Base-by-base conservation (phyloP, 2,888 invertebrate species). In the Spicauda simplicius region DNA sequence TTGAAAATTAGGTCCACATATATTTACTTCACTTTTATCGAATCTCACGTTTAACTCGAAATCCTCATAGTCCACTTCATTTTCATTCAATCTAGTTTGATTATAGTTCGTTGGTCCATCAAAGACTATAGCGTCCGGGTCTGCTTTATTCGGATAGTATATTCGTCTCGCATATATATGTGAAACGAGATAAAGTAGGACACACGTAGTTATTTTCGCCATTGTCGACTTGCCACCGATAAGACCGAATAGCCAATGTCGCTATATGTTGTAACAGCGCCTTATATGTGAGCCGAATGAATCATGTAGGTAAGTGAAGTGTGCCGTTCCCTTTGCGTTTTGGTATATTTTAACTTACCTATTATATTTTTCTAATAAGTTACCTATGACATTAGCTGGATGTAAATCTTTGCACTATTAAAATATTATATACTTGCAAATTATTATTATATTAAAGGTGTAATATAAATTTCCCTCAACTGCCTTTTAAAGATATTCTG, bases 21-120 rank as follows among this genome's bases (percentile, higher is more conserved):
- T 37, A 41, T 52, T 50, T 19, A 71, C 62, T 6, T 61, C 66
- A 12, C 33, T 69, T 60, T 37, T 59, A 2, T 37, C 30, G 7
- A 75, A 73, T 2, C 82, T 72, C 7, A 74, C 69, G n/a, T 78
- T 74, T 20, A 78, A 64, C 2, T 75, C 74, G 25, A 78, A 76
- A 65, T 79, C 72, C 56, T 77, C 77, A 11, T 78, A 77, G 0
- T 76, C 75, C 3, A 82, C 76, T 58, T 81, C 77, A 41, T 80
- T 80, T 16, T 75, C 72, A 0, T 71, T 70, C 20, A 59, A 14
- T 18, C 64, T 41, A 14, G 53, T 62, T 12, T 69, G 65, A 37
- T 74, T 69, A 41, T 77, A 81, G 70, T 88, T 89, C 0, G 88
- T 89, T 0, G 86, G 87, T 1, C 81, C 89, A 0, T 82, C 81